These are phyloP conservation scores for Gnathonemus longibarbis DNA, from an alignment of 2,113 vertebrate species.

Conservation along the genomic window DNA sequence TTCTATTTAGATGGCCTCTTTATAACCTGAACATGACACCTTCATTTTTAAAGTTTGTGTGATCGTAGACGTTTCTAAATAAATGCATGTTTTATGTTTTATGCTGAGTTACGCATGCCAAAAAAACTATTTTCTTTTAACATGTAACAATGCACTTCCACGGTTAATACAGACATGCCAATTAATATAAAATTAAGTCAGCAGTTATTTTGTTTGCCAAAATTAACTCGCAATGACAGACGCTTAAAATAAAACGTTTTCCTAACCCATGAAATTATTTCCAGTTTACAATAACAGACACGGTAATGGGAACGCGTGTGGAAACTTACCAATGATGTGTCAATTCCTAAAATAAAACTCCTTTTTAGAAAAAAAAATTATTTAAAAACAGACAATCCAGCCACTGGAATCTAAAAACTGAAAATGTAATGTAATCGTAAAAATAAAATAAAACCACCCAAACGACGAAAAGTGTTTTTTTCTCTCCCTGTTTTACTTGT, in stretches of 20 bases:
- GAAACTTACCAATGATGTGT: constrained; percentile 47
- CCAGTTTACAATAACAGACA: constrained; percentile 15
- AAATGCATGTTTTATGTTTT: background rate
- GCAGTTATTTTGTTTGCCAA: constrained; percentile 1
- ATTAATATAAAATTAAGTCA: constrained; percentile 1
- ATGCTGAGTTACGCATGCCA: background rate
- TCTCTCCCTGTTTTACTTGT: background rate
- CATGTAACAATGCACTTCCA: background rate
- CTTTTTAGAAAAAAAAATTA: constrained; percentile 10
- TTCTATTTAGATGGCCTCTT: background rate
- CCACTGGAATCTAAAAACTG: constrained; percentile 35
- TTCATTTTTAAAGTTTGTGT: background rate
- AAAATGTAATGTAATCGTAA: constrained; percentile 6
- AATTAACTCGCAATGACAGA: constrained; percentile 14
- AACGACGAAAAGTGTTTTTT: background rate
- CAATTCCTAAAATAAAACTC: constrained; percentile 21
- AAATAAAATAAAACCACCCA: constrained; percentile 17
- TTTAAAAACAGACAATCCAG: constrained; percentile 23
- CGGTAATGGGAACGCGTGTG: background rate
- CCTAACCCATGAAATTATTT: background rate
- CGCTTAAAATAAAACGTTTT: background rate
- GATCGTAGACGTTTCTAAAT: background rate
- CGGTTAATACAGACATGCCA: background rate
- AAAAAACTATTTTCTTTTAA: background rate
- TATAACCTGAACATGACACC: background rate